Evolutionary conservation across 1,140 invertebrate genomes (phyloP).

Genomic region (Linepithema humile): DNA sequence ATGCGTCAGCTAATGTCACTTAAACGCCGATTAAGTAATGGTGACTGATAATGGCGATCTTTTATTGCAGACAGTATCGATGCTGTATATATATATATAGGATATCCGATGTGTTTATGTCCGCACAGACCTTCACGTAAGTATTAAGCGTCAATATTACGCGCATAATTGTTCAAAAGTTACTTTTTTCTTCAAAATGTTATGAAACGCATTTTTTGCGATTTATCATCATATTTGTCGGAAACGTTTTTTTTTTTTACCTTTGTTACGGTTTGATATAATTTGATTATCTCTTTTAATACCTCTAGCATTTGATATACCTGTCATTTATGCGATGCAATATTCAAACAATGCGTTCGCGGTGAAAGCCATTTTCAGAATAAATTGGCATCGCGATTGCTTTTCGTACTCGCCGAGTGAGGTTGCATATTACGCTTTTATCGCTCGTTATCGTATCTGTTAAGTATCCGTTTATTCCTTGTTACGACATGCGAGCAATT

Average conservation of each 20-base stretch:
- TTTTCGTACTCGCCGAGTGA: neutral
- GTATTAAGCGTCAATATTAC: neutral
- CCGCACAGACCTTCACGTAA: neutral
- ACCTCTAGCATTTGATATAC: neutral
- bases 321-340: neutral
- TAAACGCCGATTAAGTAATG: slow-evolving; percentile 25
- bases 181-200: neutral
- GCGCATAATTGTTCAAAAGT: neutral
- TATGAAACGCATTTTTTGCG: neutral
- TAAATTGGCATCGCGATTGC: slow-evolving; percentile 2
- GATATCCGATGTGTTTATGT: neutral
- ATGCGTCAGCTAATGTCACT: slow-evolving; percentile 42
- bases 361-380: neutral
- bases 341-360: neutral
- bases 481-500: neutral
- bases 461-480: slow-evolving; percentile 1
- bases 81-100: neutral
- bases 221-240: neutral
- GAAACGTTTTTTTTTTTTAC: neutral
- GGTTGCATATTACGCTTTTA: neutral
- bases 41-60: slow-evolving; percentile 13
- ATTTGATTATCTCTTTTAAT: neutral
- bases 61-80: neutral
- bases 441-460: neutral
- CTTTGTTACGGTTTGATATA: neutral